These are phyloP conservation scores for Typhlichthys eigenmanni DNA, from an alignment of 2,797 vertebrate species.

Conservation along the genomic window DNA sequence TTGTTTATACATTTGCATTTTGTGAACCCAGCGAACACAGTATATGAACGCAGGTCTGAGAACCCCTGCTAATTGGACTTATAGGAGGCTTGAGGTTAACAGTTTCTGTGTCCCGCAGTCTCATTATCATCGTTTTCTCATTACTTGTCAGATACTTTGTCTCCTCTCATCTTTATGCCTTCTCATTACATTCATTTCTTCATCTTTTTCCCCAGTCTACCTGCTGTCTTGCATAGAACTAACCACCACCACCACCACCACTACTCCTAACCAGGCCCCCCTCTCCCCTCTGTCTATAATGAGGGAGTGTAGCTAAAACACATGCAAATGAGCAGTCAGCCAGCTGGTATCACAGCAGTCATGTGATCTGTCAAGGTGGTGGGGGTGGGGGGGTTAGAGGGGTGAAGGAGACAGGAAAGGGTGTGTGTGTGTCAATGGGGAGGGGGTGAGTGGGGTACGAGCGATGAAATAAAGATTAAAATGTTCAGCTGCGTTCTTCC, in stretches of 20 bases:
- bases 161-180: no score
- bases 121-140: no score
- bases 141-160: no score
- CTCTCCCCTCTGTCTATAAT: conserved; percentile 57
- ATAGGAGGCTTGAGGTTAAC: no score
- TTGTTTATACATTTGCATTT: no score
- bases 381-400: conserved; percentile 48
- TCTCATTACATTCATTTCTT: no score
- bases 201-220: no score
- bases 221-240: conserved; percentile 10
- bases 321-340: conserved; percentile 79
- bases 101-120: no score
- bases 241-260: conserved; percentile 21
- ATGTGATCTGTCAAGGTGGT: conserved; percentile 79
- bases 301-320: conserved; percentile 69
- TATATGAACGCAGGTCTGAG: no score
- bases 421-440: conserved; percentile 3
- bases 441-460: conserved; percentile 18
- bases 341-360: conserved; percentile 79
- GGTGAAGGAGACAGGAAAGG: conserved; percentile 63
- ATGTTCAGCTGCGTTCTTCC: conserved; percentile 37
- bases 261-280: conserved; percentile 22
- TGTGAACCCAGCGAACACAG: no score
- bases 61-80: no score
- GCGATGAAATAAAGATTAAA: conserved; percentile 54